Conservation (phyloP, 1,140 invertebrate genomes). For the Megalonaias nervosa region DNA sequence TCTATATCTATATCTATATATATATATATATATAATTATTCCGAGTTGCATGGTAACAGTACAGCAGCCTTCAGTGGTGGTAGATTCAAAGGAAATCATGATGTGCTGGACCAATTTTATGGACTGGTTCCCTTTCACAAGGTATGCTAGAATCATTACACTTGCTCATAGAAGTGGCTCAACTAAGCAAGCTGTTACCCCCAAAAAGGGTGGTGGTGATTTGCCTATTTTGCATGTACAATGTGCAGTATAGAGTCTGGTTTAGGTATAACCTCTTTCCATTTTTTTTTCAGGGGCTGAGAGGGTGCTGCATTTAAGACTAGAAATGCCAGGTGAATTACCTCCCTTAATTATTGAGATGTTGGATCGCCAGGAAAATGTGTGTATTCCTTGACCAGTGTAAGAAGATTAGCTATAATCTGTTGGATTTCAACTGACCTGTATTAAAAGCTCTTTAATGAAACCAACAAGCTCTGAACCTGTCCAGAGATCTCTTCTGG, state of each 20-base stretch:
- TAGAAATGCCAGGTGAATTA: constrained; percentile 62
- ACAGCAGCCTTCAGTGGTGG: too few relatives aligned
- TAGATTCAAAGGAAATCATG: too few relatives aligned
- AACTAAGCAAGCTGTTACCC: background rate
- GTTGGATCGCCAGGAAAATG: constrained; percentile 67
- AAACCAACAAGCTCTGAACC: too few relatives aligned
- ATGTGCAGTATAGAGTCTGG: constrained; percentile 23
- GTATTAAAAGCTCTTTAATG: too few relatives aligned
- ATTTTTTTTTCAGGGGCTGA: constrained; percentile 64
- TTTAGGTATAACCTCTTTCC: constrained; percentile 33
- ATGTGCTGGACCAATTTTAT: background rate
- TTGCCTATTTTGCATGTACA: background rate
- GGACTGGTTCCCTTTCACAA: background rate
- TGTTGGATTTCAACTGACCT: too few relatives aligned
- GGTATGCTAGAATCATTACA: background rate
- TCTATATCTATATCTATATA: too few relatives aligned
- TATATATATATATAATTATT: too few relatives aligned
- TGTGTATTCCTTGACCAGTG: constrained; percentile 60
- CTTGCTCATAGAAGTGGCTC: background rate
- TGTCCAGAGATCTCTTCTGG: too few relatives aligned
- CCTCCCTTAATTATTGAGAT: constrained; percentile 68
- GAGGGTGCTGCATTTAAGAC: constrained; percentile 62
- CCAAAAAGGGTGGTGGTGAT: background rate
- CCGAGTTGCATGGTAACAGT: background rate
- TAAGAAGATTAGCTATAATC: too few relatives aligned